Conservation (phyloP, 2,113 vertebrate genomes). For the Urocynchramus pylzowi region DNA sequence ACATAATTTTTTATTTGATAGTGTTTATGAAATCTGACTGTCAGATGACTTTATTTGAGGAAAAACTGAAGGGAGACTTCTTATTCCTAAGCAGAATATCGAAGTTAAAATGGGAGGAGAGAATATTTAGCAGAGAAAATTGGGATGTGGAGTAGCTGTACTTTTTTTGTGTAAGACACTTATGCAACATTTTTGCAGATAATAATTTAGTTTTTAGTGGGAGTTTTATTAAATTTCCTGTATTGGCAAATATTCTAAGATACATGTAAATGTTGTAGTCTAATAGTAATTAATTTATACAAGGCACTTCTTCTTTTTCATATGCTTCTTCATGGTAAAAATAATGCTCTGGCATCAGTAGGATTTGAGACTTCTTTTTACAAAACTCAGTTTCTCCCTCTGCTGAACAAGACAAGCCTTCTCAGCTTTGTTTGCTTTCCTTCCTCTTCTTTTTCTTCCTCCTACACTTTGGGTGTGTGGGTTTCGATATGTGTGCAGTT, state of each 20-base stretch:
- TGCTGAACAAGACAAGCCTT: background rate
- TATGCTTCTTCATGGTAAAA: background rate
- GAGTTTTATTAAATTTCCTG: background rate
- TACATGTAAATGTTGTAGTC: background rate
- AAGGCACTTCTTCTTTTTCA: background rate
- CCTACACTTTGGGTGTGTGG: background rate
- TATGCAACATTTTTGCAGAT: background rate
- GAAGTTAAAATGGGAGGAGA: background rate
- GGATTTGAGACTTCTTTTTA: background rate
- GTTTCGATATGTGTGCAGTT: background rate
- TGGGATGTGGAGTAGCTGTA: background rate
- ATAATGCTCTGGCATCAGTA: background rate
- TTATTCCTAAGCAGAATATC: background rate
- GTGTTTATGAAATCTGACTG: background rate
- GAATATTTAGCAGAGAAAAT: background rate
- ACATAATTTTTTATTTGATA: background rate
- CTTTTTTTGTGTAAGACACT: background rate
- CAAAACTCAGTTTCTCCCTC: background rate
- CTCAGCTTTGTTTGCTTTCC: background rate
- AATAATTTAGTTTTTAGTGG: background rate
- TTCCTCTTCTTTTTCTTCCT: conserved; percentile 3
- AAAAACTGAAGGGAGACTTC: background rate
- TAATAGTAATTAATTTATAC: background rate
- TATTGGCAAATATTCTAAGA: background rate
- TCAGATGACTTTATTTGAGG: background rate